Conservation (phyloP, 2,888 invertebrate species). For the Drosophila mulleri region DNA sequence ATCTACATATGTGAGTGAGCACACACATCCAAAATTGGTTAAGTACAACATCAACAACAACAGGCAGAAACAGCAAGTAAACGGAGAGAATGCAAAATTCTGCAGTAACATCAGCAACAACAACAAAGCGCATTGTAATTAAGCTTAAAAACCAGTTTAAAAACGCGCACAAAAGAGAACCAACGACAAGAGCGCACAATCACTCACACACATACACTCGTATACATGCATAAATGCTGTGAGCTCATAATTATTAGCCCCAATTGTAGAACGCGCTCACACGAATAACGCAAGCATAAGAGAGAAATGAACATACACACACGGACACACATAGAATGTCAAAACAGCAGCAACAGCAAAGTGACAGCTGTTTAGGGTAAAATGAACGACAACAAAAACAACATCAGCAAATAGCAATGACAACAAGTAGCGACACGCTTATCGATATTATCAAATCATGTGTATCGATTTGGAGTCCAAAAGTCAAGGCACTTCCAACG, state of each 20-base stretch:
- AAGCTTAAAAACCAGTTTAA: constrained; percentile 74
- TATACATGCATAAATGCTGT: constrained; percentile 10
- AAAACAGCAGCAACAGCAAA: constrained; percentile 35
- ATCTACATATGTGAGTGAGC: constrained; percentile 62
- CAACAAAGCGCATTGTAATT: constrained; percentile 74
- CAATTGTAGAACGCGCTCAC: constrained; percentile 46
- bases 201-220: constrained; percentile 20
- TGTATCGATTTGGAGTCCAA: constrained; percentile 32
- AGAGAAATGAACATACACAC: not conserved
- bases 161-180: constrained; percentile 55
- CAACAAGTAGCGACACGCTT: constrained; percentile 47
- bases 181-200: constrained; percentile 25
- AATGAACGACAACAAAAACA: constrained; percentile 38
- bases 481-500: constrained; percentile 1
- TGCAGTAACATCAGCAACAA: constrained; percentile 37
- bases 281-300: constrained; percentile 12
- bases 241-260: constrained; percentile 60
- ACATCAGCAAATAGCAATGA: constrained; percentile 32
- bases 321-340: constrained; percentile 25
- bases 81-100: constrained; percentile 70
- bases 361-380: constrained; percentile 77
- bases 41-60: constrained; percentile 17
- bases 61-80: constrained; percentile 47
- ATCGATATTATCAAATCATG: constrained; percentile 26
- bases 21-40: constrained; percentile 60